A percentile compares a stretch with the other conserved stretches of the same genome.
phyloP scores from a whole-genome alignment of 2,888 invertebrate species.

The Microdon myrmicae region DNA sequence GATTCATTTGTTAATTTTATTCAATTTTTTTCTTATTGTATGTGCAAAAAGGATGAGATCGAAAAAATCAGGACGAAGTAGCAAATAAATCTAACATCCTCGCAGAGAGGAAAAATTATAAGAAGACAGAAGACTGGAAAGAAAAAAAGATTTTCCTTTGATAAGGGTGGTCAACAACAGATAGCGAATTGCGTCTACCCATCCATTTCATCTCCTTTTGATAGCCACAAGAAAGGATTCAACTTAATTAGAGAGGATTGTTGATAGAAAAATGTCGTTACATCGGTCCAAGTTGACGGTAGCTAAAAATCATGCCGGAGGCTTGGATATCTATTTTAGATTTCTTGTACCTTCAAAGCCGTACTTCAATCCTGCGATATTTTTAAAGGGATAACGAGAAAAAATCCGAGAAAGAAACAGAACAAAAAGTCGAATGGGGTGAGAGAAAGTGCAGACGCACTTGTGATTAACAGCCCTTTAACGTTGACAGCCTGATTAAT shows the following conservation, averaged over 20 bases:
- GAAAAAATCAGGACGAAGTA: conserved; percentile 26
- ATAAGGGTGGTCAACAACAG: conserved; percentile 26
- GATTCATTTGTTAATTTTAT: conserved; percentile 47
- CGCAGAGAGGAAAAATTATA: neutral
- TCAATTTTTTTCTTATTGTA: conserved; percentile 20
- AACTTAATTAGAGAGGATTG: conserved; percentile 49
- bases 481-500: conserved; percentile 44
- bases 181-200: conserved; percentile 2
- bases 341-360: conserved; percentile 1
- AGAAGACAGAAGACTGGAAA: no score
- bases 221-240: conserved; percentile 53
- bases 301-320: conserved; percentile 29
- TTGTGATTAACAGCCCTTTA: conserved; percentile 29
- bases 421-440: no score
- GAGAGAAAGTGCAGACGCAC: no score
- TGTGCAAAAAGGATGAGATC: conserved; percentile 2
- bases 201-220: conserved; percentile 29
- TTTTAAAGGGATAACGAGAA: no score
- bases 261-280: conserved; percentile 51
- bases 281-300: conserved; percentile 40
- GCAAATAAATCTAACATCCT: conserved; percentile 38
- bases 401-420: no score
- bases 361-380: no score
- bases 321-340: neutral
- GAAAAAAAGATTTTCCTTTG: conserved; percentile 24